Base-by-base conservation (phyloP, 2,888 invertebrate genomes). In the Dermolepida albohirtum region DNA sequence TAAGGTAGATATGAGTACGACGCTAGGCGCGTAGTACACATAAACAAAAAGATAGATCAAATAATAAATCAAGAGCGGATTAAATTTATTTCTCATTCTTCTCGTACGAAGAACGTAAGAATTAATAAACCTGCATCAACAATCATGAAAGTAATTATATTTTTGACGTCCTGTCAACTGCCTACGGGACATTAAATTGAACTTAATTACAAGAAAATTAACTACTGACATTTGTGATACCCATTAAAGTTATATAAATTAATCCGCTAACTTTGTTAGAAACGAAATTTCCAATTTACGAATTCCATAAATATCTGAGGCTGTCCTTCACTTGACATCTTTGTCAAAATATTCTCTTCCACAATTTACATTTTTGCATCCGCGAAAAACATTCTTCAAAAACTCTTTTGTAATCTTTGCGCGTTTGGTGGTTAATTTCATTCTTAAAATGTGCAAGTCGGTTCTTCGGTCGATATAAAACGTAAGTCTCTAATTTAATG, bases 121-220 rank as follows among this genome's bases (percentile, higher is more conserved):
- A 44, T 59, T 59, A 59, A 44, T 59, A 59, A 59, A 59, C 44
- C 44, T 44, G 44, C 54, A 54, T 54, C 54, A 54, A 40, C 54
- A 17, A 54, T 40, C 59, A 34, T 16, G 47, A 47, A 62, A 47
- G 34, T 62, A 62, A 62, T 62, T 62, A 62, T 4, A 47, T 49
- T 62, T 59, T 62, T 47, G 59, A 62, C 47, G 47, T 47, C 47
- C 47, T 62, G 59, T 62, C 59, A 62, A 43, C 59, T 47, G 59
- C 14, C 44, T 62, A 39, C 49, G 59, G 47, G 59, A 62, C 49
- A 62, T 47, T 34, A 62, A 62, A 62, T 62, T 62, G 59, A 62
- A 47, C 11, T 62, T 62, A 62, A 62, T 62, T 62, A 62, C 47
- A 47, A 10, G 29, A 34, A 62, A 62, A 49, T 49, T 62, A 62